Evolutionary conservation across 2,888 invertebrate species (phyloP), one percentile per base, ranked within the genome.

Genomic region (Sphaerophoria taeniata): DNA sequence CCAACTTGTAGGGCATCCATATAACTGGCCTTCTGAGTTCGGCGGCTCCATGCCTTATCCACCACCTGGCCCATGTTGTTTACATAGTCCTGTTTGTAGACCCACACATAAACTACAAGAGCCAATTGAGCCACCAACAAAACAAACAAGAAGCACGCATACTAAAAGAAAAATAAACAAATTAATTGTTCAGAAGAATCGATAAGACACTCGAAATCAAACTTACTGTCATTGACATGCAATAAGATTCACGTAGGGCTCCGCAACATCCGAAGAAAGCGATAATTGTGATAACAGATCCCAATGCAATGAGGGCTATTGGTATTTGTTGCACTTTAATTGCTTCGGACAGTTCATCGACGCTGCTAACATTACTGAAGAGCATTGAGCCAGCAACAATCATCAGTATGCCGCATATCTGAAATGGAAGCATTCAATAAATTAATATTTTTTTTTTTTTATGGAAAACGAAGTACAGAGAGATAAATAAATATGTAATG

Each of bases 191-290:
- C 4, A 33, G 9, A 14, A 24, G 11, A 36, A 36, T 16, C 12
- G 36, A 51, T 67, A 51, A 49, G 49, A n/a, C 6, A 6, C 34
- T 39, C 2, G 53, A 33, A 53, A 24, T 9, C 16, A 6, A 49
- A 79, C 94, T 94, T 92, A 97, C 97, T 89, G 96, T 96, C 91
- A 96, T 94, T 82, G 96, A 94, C 95, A 97, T 96, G 93, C 97
- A 97, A 91, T 97, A 95, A 90, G 96, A 97, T 92, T 98, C 97
- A 86, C 96, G 94, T 87, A 96, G 95, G 14, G 98, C 97, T 56
- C 98, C 98, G 90, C 97, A 97, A 92, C 98, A 98, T 82, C 97
- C 98, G 90, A 97, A 96, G 94, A 97, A 97, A 3, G 97, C 96
- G 88, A 97, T 95, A 88, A 97, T 90, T 91, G 97, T 95, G 88